A percentile compares a stretch with the other conserved stretches of the same genome.
Conservation (phyloP, 2,888 invertebrate species). For the Calameuta filiformis region DNA sequence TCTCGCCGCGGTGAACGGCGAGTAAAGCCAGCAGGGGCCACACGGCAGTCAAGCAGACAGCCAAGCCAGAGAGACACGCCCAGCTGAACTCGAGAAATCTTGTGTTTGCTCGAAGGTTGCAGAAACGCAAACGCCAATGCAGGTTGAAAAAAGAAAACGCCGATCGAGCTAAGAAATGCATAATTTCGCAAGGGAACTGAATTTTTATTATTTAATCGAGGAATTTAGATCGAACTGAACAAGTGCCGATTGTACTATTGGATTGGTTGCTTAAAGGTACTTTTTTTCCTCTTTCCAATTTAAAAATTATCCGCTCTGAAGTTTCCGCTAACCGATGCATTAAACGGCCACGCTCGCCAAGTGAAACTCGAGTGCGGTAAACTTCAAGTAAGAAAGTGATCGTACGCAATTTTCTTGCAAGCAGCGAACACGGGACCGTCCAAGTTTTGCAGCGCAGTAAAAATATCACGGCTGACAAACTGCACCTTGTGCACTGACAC, state of each 20-base stretch:
- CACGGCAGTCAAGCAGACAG: neutral
- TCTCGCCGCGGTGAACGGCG: neutral
- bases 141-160: neutral
- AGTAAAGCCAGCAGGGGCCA: neutral
- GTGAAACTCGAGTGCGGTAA: neutral
- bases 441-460: neutral
- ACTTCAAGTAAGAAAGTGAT: neutral
- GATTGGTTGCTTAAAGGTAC: neutral
- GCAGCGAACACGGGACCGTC: neutral
- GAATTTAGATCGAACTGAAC: neutral
- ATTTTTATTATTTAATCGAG: neutral
- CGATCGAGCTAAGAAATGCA: neutral
- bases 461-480: neutral
- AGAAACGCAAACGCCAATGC: neutral
- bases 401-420: neutral
- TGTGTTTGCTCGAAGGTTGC: neutral
- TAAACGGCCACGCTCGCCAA: neutral
- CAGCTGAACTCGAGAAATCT: conserved; percentile 21
- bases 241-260: neutral
- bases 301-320: neutral
- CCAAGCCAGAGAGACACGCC: conserved; percentile 12
- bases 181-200: neutral
- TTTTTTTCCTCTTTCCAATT: conserved; percentile 4
- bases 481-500: neutral
- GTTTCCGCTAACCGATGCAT: neutral